phyloP scores from a whole-genome alignment of 2,113 vertebrate species.

The Elgaria multicarinata region DNA sequence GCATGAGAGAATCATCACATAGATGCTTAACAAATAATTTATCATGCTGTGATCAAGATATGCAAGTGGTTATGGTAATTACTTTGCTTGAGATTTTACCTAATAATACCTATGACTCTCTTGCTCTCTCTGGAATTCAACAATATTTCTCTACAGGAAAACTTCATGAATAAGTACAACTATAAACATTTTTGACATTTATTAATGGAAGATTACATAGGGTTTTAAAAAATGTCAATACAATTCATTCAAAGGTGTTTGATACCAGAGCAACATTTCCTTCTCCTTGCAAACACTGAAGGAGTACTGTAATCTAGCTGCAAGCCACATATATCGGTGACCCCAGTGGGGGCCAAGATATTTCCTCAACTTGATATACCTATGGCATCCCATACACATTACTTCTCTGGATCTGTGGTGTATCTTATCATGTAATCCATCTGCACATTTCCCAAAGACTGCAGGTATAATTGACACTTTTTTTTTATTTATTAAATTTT shows the following conservation, averaged over 20 bases:
- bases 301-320: not conserved
- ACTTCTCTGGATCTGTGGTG: not conserved
- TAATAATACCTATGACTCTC: conserved; percentile 10
- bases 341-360: not conserved
- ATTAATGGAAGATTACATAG: not conserved
- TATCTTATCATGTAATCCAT: not conserved
- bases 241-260: not conserved
- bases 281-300: not conserved
- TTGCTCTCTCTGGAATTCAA: not conserved
- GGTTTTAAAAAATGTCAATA: not conserved
- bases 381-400: not conserved
- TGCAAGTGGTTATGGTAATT: conserved; percentile 22
- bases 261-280: not conserved
- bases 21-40: conserved; percentile 55
- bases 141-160: not conserved
- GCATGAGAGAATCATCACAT: conserved; percentile 50
- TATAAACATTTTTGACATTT: conserved; percentile 13
- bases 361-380: not conserved
- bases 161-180: not conserved
- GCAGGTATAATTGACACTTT: no score
- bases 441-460: not conserved
- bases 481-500: no score
- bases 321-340: not conserved
- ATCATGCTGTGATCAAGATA: conserved; percentile 34
- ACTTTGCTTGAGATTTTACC: conserved; percentile 31